Percentiles rank a stretch among this genome's conserved stretches.
These are phyloP conservation scores for Polydrusus pterygomalis DNA, from an alignment of 2,888 invertebrate species.

Conservation along the genomic window DNA sequence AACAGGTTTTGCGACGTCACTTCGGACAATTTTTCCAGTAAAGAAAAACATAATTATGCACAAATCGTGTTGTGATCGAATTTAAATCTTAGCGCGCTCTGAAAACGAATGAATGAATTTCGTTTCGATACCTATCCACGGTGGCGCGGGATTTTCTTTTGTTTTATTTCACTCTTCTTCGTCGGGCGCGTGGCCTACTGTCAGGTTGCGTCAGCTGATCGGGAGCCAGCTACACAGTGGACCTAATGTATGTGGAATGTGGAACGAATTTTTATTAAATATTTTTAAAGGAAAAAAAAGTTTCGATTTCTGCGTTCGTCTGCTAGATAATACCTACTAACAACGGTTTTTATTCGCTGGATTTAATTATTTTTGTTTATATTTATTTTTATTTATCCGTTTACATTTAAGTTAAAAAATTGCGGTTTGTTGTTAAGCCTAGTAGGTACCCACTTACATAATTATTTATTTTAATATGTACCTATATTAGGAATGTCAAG, in stretches of 20 bases:
- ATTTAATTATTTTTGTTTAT: not conserved
- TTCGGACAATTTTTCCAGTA: slow-evolving; percentile 12
- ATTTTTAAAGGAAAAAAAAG: too few relatives aligned
- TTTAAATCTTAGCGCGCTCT: slow-evolving; percentile 10
- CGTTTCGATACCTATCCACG: slow-evolving; percentile 8
- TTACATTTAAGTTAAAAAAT: not conserved
- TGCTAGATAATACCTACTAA: too few relatives aligned
- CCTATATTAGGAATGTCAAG: not conserved
- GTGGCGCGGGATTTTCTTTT: slow-evolving; percentile 42
- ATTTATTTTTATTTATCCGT: not conserved
- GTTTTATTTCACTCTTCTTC: slow-evolving; percentile 36
- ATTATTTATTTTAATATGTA: too few relatives aligned
- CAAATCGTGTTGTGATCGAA: not conserved
- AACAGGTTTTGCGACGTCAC: slow-evolving; percentile 38
- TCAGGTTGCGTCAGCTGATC: slow-evolving; percentile 52
- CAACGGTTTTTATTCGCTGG: too few relatives aligned
- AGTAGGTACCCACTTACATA: too few relatives aligned
- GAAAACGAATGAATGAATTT: slow-evolving; percentile 4
- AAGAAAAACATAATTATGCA: slow-evolving; percentile 8
- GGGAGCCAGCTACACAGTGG: slow-evolving; percentile 28
- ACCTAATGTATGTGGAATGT: slow-evolving; percentile 18
- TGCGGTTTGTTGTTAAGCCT: too few relatives aligned
- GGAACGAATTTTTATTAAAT: not conserved
- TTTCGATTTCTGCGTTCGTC: not conserved
- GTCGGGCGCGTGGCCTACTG: slow-evolving; percentile 47